A percentile compares a stretch with the other conserved stretches of the same genome.
Conservation (phyloP, 2,888 invertebrate species). For the Acrobasis suavella region DNA sequence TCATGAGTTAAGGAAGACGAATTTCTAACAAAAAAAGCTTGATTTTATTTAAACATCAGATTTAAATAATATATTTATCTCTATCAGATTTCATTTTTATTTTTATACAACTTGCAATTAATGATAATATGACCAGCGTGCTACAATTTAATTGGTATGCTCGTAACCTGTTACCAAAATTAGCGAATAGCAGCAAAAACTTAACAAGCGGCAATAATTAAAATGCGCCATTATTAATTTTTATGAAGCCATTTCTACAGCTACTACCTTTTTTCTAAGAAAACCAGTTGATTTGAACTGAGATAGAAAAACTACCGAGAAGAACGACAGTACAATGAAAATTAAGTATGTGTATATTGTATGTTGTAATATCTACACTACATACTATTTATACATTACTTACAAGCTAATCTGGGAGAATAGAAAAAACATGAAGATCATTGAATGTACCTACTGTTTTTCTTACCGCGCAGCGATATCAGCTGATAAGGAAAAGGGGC, state of each 20-base stretch:
- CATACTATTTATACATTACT: neutral
- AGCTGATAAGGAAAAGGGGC: too few species aligned
- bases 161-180: conserved; percentile 7
- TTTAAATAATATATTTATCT: neutral
- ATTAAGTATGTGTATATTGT: neutral
- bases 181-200: conserved; percentile 1
- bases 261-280: neutral
- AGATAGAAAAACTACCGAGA: conserved; percentile 10
- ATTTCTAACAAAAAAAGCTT: too few species aligned
- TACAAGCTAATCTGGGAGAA: too few species aligned
- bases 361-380: neutral
- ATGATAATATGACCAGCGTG: neutral
- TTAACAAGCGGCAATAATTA: neutral
- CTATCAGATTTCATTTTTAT: too few species aligned
- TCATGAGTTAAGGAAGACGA: neutral
- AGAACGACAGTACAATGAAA: conserved; percentile 10
- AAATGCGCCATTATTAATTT: conserved; percentile 10
- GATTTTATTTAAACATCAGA: neutral
- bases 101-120: neutral
- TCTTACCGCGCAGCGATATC: too few species aligned
- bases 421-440: too few species aligned
- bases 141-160: neutral
- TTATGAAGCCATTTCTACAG: conserved; percentile 8
- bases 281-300: neutral
- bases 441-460: too few species aligned